Conservation (phyloP, 1,140 invertebrate species). For the Drosophila oshimai region DNA sequence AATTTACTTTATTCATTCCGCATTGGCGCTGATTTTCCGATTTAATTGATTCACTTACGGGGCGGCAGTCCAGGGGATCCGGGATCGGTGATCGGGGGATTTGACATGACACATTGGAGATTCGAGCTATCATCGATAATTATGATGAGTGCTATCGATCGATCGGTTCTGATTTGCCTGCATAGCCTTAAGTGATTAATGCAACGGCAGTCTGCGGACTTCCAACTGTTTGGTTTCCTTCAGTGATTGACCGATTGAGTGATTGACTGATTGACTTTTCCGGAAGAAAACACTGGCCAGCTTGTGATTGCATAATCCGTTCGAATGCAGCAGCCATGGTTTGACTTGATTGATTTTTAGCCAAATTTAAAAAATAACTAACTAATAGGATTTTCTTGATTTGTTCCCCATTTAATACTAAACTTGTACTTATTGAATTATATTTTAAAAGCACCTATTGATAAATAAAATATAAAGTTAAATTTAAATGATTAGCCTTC, state of each 20-base stretch:
- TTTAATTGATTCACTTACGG: conserved; percentile 41
- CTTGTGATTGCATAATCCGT: conserved; percentile 51
- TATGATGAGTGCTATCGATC: conserved; percentile 33
- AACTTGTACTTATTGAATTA: no score
- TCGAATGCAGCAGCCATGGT: conserved; percentile 17
- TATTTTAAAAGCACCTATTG: no score
- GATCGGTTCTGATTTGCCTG: conserved; percentile 39
- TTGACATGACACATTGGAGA: conserved; percentile 23
- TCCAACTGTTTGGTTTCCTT: conserved; percentile 34
- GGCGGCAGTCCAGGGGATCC: neutral
- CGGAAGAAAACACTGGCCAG: conserved; percentile 42
- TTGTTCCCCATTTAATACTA: no score
- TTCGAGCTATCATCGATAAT: conserved; percentile 37
- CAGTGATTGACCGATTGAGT: conserved; percentile 22
- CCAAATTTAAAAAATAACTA: conserved; percentile 5
- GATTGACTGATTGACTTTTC: conserved; percentile 64
- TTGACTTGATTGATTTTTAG: neutral
- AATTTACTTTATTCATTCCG: conserved; percentile 13
- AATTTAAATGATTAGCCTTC: no score
- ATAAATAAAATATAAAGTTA: no score
- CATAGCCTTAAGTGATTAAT: conserved; percentile 43
- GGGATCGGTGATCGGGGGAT: neutral
- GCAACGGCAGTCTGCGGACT: conserved; percentile 45
- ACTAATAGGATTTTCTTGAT: neutral
- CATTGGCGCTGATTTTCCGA: conserved; percentile 19